Evolutionary conservation across 2,888 invertebrate species (phyloP).

Genomic region (Alcis repandata): DNA sequence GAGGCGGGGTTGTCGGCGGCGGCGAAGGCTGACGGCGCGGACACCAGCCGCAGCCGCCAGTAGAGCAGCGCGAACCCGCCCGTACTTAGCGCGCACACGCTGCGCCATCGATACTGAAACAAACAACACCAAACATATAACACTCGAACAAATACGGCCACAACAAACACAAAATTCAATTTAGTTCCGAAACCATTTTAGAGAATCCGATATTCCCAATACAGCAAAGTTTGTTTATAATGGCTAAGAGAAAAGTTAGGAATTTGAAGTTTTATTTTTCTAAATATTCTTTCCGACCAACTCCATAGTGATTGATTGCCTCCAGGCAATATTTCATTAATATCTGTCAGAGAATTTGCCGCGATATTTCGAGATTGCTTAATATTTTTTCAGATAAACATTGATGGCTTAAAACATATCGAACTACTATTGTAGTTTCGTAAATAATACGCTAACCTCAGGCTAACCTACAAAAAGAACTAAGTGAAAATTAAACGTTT

Average conservation of each 20-base stretch:
- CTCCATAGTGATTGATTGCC: constrained; percentile 78
- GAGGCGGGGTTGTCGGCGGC: constrained; percentile 98
- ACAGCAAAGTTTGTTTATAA: constrained; percentile 57
- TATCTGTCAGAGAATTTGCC: constrained; percentile 80
- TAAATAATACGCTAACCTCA: neutral
- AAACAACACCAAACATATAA: constrained; percentile 50
- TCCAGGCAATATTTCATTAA: constrained; percentile 78
- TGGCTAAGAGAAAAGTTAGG: constrained; percentile 57
- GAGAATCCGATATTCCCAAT: constrained; percentile 50
- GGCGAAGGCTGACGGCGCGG: constrained; percentile 93
- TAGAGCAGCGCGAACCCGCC: constrained; percentile 90
- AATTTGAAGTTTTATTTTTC: constrained; percentile 63
- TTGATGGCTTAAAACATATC: constrained; percentile 41
- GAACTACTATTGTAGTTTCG: constrained; percentile 13
- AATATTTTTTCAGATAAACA: constrained; percentile 58
- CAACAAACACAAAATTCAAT: constrained; percentile 38
- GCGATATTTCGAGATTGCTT: constrained; percentile 53
- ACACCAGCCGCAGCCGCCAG: constrained; percentile 92
- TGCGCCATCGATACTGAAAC: constrained; percentile 90
- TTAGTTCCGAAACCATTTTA: constrained; percentile 15
- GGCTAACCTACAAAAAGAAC: neutral
- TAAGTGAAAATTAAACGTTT: constrained; percentile 12
- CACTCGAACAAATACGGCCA: constrained; percentile 14
- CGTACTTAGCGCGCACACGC: constrained; percentile 89
- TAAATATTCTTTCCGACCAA: constrained; percentile 61